Base-by-base conservation (phyloP, 2,797 vertebrate genomes). In the Anas flavirostris region DNA sequence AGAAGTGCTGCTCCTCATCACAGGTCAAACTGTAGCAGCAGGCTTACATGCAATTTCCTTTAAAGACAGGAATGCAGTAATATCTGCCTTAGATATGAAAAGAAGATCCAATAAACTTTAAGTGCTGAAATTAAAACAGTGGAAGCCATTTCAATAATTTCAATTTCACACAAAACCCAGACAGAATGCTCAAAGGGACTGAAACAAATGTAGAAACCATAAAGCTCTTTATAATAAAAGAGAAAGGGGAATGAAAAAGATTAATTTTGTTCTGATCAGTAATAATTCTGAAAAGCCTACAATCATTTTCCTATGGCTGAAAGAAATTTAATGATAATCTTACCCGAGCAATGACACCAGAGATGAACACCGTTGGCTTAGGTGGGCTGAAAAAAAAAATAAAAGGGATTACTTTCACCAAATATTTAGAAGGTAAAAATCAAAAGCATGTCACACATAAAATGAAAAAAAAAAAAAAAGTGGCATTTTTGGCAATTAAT, bases 321-420 rank as follows among this genome's bases (percentile, higher is more conserved):
- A 70, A 86, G 62, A 77, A 48, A 85, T 76, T 33, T 59, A 91
- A 93, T 12, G 28, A n/a, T 22, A 50, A 72, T 90, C 83, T 93
- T 97, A 99, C 99, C 98, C 99, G 98, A 89, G 99, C 98, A 91
- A 99, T 96, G 85, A 99, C 99, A 82, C 99, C 99, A 31, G 99
- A 99, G 97, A 99, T 99, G 94, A 98, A 98, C 94, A 99, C 97
- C 0, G 98, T 98, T 50, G 96, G 98, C 88, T 98, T 99, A 66
- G 99, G 98, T 18, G 98, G 98, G 86, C 98, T 99, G 94, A 66
- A 98, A 97, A 78, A 82, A 95, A 95, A 83, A 82, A 96, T 39
- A 95, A 96, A 82, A 94, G 73, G 29, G 43, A 83, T 77, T 69
- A 88, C 28, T 52, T 90, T 12, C 29, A 79, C 7, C 56, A 53